Base-by-base conservation (phyloP, 2,888 invertebrate species). In the Drosophila mettleri region DNA sequence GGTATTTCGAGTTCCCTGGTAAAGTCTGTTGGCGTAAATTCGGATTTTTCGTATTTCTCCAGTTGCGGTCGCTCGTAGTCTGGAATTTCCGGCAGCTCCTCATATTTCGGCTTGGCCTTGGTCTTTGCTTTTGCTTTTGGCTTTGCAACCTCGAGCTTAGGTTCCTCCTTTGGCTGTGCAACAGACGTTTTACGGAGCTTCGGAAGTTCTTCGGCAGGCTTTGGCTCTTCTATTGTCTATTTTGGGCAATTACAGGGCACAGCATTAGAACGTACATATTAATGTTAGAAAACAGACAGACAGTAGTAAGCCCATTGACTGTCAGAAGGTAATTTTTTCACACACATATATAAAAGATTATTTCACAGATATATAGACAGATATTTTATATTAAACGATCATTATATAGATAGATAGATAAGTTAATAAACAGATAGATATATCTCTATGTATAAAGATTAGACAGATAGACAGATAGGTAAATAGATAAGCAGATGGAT, bases 1-100 rank as follows among this genome's bases (percentile, higher is more conserved):
- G 92, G 92, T 52, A 92, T 85, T 27, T 89, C 91, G 1, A 89
- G 69, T 1, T 91, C 90, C 0, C 91, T 88, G 43, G 86, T 81
- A 59, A 92, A 92, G 51, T 92, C 91, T 2, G 80, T 93, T 12
- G 93, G 93, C 45, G 93, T 93, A 38, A 93, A 93, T 9, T 93
- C 93, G 2, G 93, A 93, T 72, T 94, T 93, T 90, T 95, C 95
- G 82, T 94, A 95, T 91, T 94, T 94, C 88, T 96, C 96, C 63
- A 96, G 93, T 3, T 94, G 95, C 2, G 96, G 95, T 76, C 96
- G 94, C 33, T 96, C 96, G 87, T 96, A 96, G 90, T 96, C 96
- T 10, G 95, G 94, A 59, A 94, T 93, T 91, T 94, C 94, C 3
- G 94, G 94, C 29, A 94, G 90, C 20, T 94, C 94, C 82, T 94